These are phyloP conservation scores for Lathamus discolor DNA, from an alignment of 2,113 vertebrate genomes.

Conservation along the genomic window DNA sequence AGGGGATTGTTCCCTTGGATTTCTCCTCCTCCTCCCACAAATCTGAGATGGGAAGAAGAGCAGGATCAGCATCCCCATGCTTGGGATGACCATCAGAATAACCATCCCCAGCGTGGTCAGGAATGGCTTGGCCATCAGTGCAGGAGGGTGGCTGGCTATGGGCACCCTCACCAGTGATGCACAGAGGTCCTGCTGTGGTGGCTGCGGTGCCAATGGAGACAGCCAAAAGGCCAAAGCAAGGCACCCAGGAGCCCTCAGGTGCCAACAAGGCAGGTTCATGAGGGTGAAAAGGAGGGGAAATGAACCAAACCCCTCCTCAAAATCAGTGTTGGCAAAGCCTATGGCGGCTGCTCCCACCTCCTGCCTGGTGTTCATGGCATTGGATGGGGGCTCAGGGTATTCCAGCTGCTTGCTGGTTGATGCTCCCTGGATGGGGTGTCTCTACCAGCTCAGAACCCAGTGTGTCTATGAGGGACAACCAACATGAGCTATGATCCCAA, in stretches of 20 bases:
- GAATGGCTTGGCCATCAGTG: neutral
- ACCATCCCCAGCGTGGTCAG: neutral
- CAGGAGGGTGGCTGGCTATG: neutral
- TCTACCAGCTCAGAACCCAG: neutral
- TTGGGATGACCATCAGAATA: neutral
- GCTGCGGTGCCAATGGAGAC: neutral
- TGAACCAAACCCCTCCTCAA: neutral
- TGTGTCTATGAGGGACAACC: neutral
- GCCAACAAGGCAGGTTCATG: neutral
- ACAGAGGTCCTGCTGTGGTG: neutral
- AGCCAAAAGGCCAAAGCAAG: neutral
- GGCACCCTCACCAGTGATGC: neutral
- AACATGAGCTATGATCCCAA: neutral
- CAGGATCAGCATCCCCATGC: neutral
- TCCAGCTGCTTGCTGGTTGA: neutral
- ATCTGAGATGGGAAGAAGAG: neutral
- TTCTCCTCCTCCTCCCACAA: neutral
- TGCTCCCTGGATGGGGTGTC: neutral
- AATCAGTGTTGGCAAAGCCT: neutral
- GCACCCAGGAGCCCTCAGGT: neutral
- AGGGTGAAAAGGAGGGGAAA: neutral
- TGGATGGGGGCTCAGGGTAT: neutral
- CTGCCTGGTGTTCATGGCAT: rapidly evolving
- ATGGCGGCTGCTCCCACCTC: neutral
- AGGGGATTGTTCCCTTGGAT: neutral